Evolutionary conservation across 2,888 invertebrate species (phyloP).

Genomic region (Dryobota labecula): DNA sequence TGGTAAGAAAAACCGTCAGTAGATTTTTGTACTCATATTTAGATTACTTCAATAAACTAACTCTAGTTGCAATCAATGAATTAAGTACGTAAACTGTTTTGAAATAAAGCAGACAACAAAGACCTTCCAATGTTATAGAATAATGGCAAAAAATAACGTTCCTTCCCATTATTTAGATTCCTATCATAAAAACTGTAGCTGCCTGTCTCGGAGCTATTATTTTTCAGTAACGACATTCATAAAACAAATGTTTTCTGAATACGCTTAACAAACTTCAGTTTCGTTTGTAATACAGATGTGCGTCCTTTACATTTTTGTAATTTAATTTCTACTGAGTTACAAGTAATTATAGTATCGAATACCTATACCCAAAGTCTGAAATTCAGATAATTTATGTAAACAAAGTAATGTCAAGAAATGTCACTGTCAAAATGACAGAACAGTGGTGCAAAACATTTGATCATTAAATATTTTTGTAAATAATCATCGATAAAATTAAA

Average conservation of each 20-base stretch:
- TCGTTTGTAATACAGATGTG: conserved; percentile 13
- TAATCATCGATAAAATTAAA: too few relatives aligned
- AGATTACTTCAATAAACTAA: not conserved
- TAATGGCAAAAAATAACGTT: conserved; percentile 52
- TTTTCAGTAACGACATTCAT: conserved; percentile 42
- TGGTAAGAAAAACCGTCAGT: conserved; percentile 4
- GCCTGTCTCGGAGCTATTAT: conserved; percentile 40
- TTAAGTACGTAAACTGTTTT: conserved; percentile 25
- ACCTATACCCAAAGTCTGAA: too few relatives aligned
- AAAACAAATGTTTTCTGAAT: conserved; percentile 54
- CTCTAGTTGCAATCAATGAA: conserved; percentile 1
- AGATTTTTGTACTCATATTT: not conserved
- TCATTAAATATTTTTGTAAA: too few relatives aligned
- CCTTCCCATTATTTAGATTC: conserved; percentile 49
- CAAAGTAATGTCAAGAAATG: too few relatives aligned
- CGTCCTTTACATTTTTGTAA: conserved; percentile 16
- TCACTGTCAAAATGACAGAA: too few relatives aligned
- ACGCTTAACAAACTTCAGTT: conserved; percentile 22
- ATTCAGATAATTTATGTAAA: too few relatives aligned
- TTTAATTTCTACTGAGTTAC: conserved; percentile 10
- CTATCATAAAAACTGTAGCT: conserved; percentile 43
- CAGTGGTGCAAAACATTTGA: too few relatives aligned
- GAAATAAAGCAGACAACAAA: conserved; percentile 50
- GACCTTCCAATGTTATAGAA: conserved; percentile 46
- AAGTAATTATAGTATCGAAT: too few relatives aligned